Percentiles rank a stretch among this genome's conserved stretches.
Evolutionary conservation across 2,113 vertebrate genomes (phyloP).

Genomic region (Onychostoma macrolepis): DNA sequence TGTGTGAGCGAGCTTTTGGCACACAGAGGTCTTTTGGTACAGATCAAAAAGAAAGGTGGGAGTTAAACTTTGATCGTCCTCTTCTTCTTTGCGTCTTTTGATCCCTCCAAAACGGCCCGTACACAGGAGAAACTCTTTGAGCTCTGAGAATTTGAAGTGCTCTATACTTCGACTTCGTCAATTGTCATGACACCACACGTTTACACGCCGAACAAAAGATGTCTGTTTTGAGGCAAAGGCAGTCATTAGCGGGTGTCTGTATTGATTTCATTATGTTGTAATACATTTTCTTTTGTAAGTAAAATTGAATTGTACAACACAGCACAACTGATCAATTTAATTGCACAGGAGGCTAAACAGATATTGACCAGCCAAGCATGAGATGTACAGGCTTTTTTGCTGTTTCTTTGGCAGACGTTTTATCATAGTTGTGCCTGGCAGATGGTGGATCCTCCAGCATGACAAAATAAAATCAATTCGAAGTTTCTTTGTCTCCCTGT

Average conservation of each 20-base stretch:
- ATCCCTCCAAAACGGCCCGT: not conserved
- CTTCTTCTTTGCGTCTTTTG: constrained; percentile 12
- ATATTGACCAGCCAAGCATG: constrained; percentile 47
- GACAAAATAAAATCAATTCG: constrained; percentile 37
- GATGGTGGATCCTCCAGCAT: constrained; percentile 53
- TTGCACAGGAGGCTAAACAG: constrained; percentile 39
- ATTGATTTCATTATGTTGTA: constrained; percentile 18
- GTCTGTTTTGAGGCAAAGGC: not conserved
- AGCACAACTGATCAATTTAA: constrained; percentile 23
- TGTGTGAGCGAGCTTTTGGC: not conserved
- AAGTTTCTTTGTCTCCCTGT: constrained; percentile 19
- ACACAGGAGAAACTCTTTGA: not conserved
- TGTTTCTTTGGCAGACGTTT: constrained; percentile 46
- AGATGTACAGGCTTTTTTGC: constrained; percentile 28
- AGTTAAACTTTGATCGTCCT: constrained; percentile 22
- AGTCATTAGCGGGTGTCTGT: constrained; percentile 3
- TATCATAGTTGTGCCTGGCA: constrained; percentile 49
- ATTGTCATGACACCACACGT: constrained; percentile 2
- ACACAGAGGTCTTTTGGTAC: not conserved
- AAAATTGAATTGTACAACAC: constrained; percentile 26
- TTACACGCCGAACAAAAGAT: not conserved
- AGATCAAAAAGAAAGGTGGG: constrained; percentile 28
- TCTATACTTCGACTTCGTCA: not conserved
- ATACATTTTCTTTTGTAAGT: constrained; percentile 32
- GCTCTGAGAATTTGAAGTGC: constrained; percentile 11